Base-by-base conservation (phyloP, 2,797 vertebrate species). In the Lepus townsendii region DNA sequence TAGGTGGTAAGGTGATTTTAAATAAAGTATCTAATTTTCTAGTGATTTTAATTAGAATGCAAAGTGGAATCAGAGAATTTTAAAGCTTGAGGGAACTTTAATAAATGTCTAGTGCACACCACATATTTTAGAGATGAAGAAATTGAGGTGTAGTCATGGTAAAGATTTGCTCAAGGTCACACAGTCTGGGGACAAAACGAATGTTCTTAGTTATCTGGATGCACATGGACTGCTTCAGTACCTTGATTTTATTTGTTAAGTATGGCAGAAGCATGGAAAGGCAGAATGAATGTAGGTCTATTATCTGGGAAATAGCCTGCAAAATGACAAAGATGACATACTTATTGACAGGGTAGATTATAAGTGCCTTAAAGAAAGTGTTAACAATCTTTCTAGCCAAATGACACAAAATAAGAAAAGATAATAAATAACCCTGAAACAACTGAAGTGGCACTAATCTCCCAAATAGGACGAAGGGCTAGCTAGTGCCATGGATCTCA, bases 221-320 rank as follows among this genome's bases (percentile, higher is more conserved):
- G 60, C 84, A 92, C 87, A 90, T 24, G 50, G 65, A 42, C 60
- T 76, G 65, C 42, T 96, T 69, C 7, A 88, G 75, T 60, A 87
- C 54, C 63, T 17, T 78, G 47, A n/a, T 94, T 93, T 96, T 95
- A 96, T 86, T 96, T 95, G 83, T 93, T 95, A 83, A 73, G 42
- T 90, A 90, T 80, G 71, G 47, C 63, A 85, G 82, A 84, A 91
- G 79, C 42, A 42, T 82, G 72, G 86, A 90, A 94, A 88, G 17
- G 62, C 63, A 88, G 80, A 95, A 97, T 88, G 72, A 91, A 95
- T 93, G 76, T 50, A 66, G 83, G 32, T 84, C 27, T 93, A 90
- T 95, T 96, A 92, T 85, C 35, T 93, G 75, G 93, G 88, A 97
- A 97, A 97, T 94, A 94, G 93, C 66, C 82, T 96, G 84, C 14